Evolutionary conservation across 2,888 invertebrate species (phyloP).

Genomic region (Melieria picta): DNA sequence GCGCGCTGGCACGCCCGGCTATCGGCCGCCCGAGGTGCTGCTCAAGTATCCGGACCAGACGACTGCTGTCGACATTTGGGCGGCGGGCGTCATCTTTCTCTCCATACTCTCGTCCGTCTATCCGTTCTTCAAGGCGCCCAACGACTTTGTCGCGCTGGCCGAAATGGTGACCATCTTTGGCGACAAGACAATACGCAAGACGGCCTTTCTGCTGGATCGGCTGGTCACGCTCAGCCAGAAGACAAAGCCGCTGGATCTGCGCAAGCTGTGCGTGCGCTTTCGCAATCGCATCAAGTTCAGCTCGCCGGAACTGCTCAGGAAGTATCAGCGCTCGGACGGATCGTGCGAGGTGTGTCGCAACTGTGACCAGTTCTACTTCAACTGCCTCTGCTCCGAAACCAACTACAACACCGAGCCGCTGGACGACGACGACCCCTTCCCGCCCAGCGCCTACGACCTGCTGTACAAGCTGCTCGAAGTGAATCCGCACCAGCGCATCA

Average conservation of each 20-base stretch:
- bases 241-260: conserved; percentile 67
- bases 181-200: conserved; percentile 73
- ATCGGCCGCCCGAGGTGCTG: conserved; percentile 86
- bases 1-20: conserved; percentile 90
- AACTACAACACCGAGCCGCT: conserved; percentile 54
- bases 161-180: conserved; percentile 86
- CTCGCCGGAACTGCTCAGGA: conserved; percentile 53
- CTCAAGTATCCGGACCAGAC: conserved; percentile 83
- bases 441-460: conserved; percentile 79
- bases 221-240: conserved; percentile 69
- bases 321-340: conserved; percentile 54
- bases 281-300: conserved; percentile 62
- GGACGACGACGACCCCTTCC: conserved; percentile 68
- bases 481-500: conserved; percentile 79
- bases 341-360: conserved; percentile 60
- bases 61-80: conserved; percentile 90
- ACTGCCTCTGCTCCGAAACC: conserved; percentile 65
- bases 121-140: conserved; percentile 85
- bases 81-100: conserved; percentile 84
- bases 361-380: conserved; percentile 64
- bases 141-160: conserved; percentile 81
- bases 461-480: conserved; percentile 78
- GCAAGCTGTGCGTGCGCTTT: conserved; percentile 66
- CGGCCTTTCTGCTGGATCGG: conserved; percentile 74
- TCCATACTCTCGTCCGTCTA: conserved; percentile 81